Evolutionary conservation across 2,113 vertebrate species (phyloP).

Genomic region (Pluvialis apricaria): DNA sequence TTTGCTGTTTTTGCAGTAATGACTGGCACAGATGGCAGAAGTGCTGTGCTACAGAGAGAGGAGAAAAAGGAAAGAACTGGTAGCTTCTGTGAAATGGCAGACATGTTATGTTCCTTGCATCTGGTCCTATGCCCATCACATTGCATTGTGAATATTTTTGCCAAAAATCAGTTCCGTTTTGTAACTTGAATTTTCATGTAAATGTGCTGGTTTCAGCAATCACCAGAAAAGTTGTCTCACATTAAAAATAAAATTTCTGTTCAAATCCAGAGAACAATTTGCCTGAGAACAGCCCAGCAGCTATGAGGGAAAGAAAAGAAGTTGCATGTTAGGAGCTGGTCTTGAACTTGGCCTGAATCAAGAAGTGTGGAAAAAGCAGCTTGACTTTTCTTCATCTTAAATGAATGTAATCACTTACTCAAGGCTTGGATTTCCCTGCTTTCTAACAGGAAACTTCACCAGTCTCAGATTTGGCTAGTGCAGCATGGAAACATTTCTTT

Average conservation of each 20-base stretch:
- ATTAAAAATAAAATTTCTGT: background rate
- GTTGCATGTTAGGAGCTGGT: background rate
- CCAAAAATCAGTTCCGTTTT: background rate
- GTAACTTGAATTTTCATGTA: background rate
- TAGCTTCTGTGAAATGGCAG: slow-evolving; percentile 2
- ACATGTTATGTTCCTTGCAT: background rate
- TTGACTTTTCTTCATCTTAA: background rate
- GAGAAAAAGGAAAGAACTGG: background rate
- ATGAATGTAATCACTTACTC: background rate
- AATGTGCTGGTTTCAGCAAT: background rate
- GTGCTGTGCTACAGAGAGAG: background rate
- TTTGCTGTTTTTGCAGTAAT: background rate
- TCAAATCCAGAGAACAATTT: background rate
- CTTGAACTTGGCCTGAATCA: background rate
- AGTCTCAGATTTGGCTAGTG: background rate
- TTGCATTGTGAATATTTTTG: background rate
- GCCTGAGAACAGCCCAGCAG: background rate
- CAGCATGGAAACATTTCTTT: background rate
- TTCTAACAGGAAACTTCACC: background rate
- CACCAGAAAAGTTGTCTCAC: background rate
- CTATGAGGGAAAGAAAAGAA: background rate
- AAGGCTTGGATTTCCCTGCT: background rate
- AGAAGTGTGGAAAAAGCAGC: background rate
- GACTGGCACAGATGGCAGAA: slow-evolving; percentile 24
- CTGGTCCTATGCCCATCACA: background rate